Evolutionary conservation across 2,113 vertebrate genomes (phyloP), one percentile per base, ranked within the genome.

Genomic region (Aptenodytes forsteri): DNA sequence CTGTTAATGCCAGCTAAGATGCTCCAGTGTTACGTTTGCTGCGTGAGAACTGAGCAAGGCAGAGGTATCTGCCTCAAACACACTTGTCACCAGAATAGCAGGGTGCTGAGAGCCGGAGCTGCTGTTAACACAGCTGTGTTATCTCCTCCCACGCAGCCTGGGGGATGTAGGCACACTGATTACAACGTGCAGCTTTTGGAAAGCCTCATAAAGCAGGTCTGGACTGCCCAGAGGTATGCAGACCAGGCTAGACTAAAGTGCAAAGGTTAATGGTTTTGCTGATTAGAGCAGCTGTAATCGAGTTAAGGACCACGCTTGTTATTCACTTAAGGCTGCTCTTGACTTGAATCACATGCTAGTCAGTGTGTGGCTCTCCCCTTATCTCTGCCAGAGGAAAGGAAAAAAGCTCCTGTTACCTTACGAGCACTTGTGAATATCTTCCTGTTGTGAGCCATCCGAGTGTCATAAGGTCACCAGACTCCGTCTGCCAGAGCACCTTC

Each of bases 1-100:
- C 79, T 89, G 69, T 36, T 89, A 96, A 90, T 94, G 30, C 76
- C 55, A 67, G 42, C 79, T 93, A 73, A 93, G 88, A 50, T 5
- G 3, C 47, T 90, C 23, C 46, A 42, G 36, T 3, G 22, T 40
- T 79, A 26, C 0, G 0, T 61, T 67, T 78, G 46, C 83, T 44
- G 22, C 0, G 0, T 73, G 86, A 90, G 59, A 90, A 32, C 14
- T 12, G 36, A 66, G 30, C 23, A 32, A 25, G 36, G 21, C 29
- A 34, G 75, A 62, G 11, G 59, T 47, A 55, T n/a, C 67, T 44
- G n/a, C 38, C 30, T 54, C 42, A 67, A 36, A 62, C 36, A 32
- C 0, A 13, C 27, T n/a, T 47, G 56, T 49, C 72, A 23, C 61
- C 44, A 52, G 71, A 72, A 54, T 23, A 87, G 46, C 67, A 4